phyloP scores from a whole-genome alignment of 2,888 invertebrate genomes.

The Willowsia nigromaculata region DNA sequence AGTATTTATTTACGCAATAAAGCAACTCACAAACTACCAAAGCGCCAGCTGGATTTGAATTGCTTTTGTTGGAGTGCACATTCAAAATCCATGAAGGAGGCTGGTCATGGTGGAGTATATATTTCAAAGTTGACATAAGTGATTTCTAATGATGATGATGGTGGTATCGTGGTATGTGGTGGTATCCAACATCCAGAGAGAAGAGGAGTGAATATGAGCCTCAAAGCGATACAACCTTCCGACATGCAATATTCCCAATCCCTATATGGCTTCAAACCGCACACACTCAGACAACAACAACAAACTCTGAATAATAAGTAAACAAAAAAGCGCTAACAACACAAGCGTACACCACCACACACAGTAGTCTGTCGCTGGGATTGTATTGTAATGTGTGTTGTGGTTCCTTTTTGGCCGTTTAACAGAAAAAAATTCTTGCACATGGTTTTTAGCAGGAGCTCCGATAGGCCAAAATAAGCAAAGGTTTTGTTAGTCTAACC shows the following conservation, averaged over 20 bases:
- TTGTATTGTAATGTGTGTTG: slow-evolving; percentile 19
- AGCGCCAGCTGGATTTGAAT: neutral
- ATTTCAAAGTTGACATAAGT: slow-evolving; percentile 68
- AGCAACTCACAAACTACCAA: neutral
- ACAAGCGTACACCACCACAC: neutral
- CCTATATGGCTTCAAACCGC: slow-evolving; percentile 11
- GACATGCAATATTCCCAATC: slow-evolving; percentile 27
- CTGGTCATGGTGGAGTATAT: slow-evolving; percentile 29
- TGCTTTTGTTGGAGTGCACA: slow-evolving; percentile 18
- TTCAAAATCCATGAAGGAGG: slow-evolving; percentile 36
- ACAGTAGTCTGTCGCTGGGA: neutral
- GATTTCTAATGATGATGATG: slow-evolving; percentile 65
- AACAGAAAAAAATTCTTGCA: neutral
- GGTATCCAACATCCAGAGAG: slow-evolving; percentile 1
- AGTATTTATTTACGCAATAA: slow-evolving; percentile 12
- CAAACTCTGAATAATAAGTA: slow-evolving; percentile 32
- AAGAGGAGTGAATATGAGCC: slow-evolving; percentile 15
- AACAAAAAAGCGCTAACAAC: slow-evolving; percentile 7
- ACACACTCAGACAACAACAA: slow-evolving; percentile 7
- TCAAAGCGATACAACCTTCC: slow-evolving; percentile 38
- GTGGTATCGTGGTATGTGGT: slow-evolving; percentile 32
- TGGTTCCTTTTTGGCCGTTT: slow-evolving; percentile 11
- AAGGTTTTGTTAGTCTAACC: neutral
- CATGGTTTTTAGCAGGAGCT: slow-evolving; percentile 18
- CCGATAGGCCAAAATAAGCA: neutral